Evolutionary conservation across 2,113 vertebrate species (phyloP).

Genomic region (Ardeotis arabs): DNA sequence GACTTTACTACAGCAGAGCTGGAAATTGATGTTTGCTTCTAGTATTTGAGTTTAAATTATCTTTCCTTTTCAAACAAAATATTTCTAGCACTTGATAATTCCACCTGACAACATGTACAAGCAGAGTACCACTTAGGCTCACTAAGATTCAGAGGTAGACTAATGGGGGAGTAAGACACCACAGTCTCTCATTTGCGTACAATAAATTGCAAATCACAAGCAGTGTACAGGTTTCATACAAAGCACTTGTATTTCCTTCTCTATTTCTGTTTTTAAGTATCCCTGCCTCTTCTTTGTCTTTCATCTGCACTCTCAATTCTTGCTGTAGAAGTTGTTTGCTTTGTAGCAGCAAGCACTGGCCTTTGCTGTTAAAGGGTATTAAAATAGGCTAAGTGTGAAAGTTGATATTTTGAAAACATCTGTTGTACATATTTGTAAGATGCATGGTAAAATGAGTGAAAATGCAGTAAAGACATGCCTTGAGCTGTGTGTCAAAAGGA

Average conservation of each 20-base stretch:
- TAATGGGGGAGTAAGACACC: not conserved
- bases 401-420: slow-evolving; percentile 11
- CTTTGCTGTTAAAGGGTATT: not conserved
- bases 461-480: slow-evolving; percentile 10
- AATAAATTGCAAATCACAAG: not conserved
- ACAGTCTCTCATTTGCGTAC: not conserved
- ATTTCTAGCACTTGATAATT: not conserved
- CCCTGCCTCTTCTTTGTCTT: not conserved
- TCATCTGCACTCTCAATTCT: not conserved
- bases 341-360: not conserved
- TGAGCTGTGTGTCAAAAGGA: slow-evolving; percentile 33
- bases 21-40: not conserved
- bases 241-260: not conserved
- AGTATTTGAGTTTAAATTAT: not conserved
- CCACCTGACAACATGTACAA: not conserved
- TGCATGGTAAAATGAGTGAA: not conserved
- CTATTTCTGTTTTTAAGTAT: not conserved
- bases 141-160: not conserved
- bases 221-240: not conserved
- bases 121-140: not conserved
- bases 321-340: not conserved
- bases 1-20: not conserved
- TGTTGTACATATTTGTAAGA: slow-evolving; percentile 22
- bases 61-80: not conserved
- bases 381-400: not conserved